Conservation (phyloP, 37 sponge, comb jelly and placozoan genomes). For the Axinella damicornis region DNA sequence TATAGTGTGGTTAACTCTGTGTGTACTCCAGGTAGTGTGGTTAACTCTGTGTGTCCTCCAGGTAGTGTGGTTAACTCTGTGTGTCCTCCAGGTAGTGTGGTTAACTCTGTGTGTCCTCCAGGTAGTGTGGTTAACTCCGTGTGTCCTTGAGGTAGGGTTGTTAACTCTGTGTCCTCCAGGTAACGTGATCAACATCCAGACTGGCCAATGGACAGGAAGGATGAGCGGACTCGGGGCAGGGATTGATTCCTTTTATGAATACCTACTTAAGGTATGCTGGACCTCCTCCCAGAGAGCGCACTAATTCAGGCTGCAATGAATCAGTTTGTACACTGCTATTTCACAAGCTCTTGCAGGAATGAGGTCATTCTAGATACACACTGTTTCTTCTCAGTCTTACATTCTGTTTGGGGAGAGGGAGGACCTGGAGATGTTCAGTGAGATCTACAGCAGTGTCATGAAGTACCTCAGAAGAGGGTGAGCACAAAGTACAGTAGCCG, state of each 20-base stretch:
- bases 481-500: background rate
- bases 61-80: too few relatives aligned
- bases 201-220: conserved; percentile 85
- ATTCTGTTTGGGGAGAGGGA: conserved; percentile 93
- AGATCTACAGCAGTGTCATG: conserved; percentile 81
- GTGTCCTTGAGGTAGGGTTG: background rate
- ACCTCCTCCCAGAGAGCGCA: too few relatives aligned
- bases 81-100: too few relatives aligned
- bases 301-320: too few relatives aligned
- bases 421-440: conserved; percentile 88
- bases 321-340: too few relatives aligned
- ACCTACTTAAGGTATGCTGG: conserved; percentile 91
- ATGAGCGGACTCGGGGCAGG: conserved; percentile 98
- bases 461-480: conserved; percentile 85
- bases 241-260: conserved; percentile 98
- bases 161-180: conserved; percentile 38
- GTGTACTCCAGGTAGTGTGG: too few relatives aligned
- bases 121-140: background rate
- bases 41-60: too few relatives aligned
- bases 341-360: too few relatives aligned
- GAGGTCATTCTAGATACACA: background rate
- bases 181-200: conserved; percentile 86
- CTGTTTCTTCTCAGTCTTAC: conserved; percentile 67
- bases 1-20: too few relatives aligned
- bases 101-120: too few relatives aligned